phyloP scores from a whole-genome alignment of 2,797 vertebrate species.

The Eutrigla gurnardus region DNA sequence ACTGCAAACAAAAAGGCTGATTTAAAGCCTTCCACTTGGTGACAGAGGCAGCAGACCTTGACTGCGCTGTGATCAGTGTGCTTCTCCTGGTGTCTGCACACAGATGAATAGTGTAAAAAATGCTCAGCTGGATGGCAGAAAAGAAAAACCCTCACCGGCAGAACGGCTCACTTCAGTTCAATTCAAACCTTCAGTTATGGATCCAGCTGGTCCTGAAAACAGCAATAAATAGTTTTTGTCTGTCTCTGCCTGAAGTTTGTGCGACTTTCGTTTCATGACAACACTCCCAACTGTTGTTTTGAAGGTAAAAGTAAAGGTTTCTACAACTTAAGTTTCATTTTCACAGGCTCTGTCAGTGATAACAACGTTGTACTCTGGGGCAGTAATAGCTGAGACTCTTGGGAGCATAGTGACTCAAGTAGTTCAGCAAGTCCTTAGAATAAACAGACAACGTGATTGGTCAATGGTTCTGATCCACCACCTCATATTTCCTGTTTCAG shows the following conservation, averaged over 20 bases:
- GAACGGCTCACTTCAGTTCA: constrained; percentile 44
- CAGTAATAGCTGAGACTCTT: too few species aligned
- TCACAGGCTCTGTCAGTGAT: not conserved
- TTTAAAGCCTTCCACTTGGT: constrained; percentile 16
- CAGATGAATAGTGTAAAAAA: constrained; percentile 39
- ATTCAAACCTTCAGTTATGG: constrained; percentile 23
- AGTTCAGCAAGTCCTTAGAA: not conserved
- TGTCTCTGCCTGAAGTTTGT: not conserved
- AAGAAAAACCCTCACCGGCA: constrained; percentile 26
- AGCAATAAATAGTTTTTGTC: constrained; percentile 2
- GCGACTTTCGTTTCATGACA: not conserved
- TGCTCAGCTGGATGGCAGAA: constrained; percentile 17
- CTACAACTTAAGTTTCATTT: not conserved
- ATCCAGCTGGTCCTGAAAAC: constrained; percentile 16
- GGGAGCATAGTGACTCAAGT: too few species aligned
- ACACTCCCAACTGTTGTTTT: not conserved
- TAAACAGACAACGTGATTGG: not conserved
- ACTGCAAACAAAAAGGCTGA: constrained; percentile 17
- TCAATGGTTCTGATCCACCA: too few species aligned
- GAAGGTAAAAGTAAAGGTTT: too few species aligned
- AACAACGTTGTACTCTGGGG: too few species aligned
- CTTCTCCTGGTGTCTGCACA: constrained; percentile 32
- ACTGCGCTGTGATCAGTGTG: constrained; percentile 48
- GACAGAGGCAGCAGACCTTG: constrained; percentile 47
- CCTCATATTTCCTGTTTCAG: too few species aligned